Base-by-base conservation (phyloP, 2,888 invertebrate genomes). In the Campoletis raptor region DNA sequence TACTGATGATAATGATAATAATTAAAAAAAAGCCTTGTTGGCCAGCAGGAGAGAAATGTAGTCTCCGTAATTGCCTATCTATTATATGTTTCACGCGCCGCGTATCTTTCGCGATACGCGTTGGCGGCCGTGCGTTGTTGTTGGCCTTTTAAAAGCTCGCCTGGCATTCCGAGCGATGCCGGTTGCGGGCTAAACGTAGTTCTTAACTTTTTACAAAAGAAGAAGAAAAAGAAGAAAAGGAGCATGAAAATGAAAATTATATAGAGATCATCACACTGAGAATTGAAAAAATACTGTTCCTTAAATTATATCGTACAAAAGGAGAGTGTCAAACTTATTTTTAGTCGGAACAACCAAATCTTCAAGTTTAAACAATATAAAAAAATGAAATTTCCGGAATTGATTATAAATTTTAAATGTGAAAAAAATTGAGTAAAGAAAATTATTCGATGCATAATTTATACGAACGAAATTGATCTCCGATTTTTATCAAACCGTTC, bases 101-200 rank as follows among this genome's bases (percentile, higher is more conserved):
- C 85, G 89, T 89, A 88, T 89, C 83, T 85, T 54, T 70, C 83
- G 84, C 88, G 88, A 89, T 89, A 89, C 86, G 85, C 84, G 88
- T 87, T 84, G 81, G 86, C 84, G 70, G 54, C 82, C 88, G 89
- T 87, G 88, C 78, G 82, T 89, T 88, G 89, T 89, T 89, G 89
- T 89, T 89, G 88, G 89, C 87, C 89, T 89, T 88, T 87, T 37
- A 66, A 85, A 85, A 85, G 85, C 88, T 89, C 86, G 78, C 79
- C 76, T 80, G 87, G 88, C 88, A 89, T 89, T 89, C 78, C 42
- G 15, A 88, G 85, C 86, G 88, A 88, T 88, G 87, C 87, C 78
- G 79, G 83, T 82, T 45, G 77, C 84, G 85, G 88, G 81, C 80
- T 81, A 81, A 79, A 83, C 48, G 45, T 85, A 83, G 78, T 72